phyloP scores from a whole-genome alignment of 1,140 invertebrate genomes.

The Agraylea sexmaculata region DNA sequence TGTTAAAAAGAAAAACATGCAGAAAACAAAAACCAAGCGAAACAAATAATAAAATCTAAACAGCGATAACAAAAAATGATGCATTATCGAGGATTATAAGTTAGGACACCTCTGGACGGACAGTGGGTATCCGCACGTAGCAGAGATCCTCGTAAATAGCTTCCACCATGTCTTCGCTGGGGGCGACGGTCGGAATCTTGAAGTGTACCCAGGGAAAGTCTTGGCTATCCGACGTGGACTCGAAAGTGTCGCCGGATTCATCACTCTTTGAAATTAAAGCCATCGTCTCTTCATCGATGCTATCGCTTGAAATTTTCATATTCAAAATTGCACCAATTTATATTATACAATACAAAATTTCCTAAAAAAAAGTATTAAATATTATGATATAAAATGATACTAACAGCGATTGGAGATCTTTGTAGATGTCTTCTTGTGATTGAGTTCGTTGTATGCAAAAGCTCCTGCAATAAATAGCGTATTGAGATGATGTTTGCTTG shows the following conservation, averaged over 20 bases:
- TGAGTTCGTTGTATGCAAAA: slow-evolving; percentile 59
- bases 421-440: slow-evolving; percentile 75
- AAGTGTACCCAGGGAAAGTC: slow-evolving; percentile 52
- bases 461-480: slow-evolving; percentile 47
- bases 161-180: slow-evolving; percentile 55
- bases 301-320: slow-evolving; percentile 10
- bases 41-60: slow-evolving; percentile 1
- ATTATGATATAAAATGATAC: slow-evolving; percentile 22
- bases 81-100: not conserved
- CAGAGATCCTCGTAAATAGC: slow-evolving; percentile 81
- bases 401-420: slow-evolving; percentile 64
- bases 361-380: slow-evolving; percentile 1
- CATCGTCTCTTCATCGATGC: slow-evolving; percentile 15
- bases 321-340: not conserved
- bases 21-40: slow-evolving; percentile 4
- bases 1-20: slow-evolving; percentile 2
- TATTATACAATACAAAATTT: not conserved
- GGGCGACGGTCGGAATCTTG: slow-evolving; percentile 42
- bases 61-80: slow-evolving; percentile 7
- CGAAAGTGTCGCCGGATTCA: slow-evolving; percentile 15
- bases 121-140: slow-evolving; percentile 65
- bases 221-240: slow-evolving; percentile 28
- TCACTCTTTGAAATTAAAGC: slow-evolving; percentile 23
- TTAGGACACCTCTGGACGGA: slow-evolving; percentile 45
- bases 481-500: slow-evolving; percentile 2